phyloP scores from a whole-genome alignment of 1,140 invertebrate genomes.

The Elysia chlorotica region DNA sequence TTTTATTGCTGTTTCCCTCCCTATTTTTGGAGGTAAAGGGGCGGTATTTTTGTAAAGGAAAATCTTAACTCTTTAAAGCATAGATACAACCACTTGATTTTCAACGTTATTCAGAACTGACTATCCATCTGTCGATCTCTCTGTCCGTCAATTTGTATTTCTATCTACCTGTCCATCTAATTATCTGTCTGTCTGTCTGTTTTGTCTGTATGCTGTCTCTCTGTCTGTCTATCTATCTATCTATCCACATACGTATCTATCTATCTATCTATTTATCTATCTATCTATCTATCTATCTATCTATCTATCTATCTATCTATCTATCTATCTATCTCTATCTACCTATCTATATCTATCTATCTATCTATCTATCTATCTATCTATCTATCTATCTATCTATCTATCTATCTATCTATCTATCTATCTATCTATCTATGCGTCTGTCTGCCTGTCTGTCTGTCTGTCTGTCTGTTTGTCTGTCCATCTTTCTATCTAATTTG shows the following conservation, averaged over 20 bases:
- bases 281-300: background rate
- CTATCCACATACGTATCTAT: background rate
- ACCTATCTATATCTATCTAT: conserved; percentile 5
- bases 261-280: background rate
- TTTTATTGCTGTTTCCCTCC: too few species aligned
- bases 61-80: too few species aligned
- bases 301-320: background rate
- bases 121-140: background rate
- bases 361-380: conserved; percentile 12
- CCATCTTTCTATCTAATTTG: too few species aligned
- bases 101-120: too few species aligned
- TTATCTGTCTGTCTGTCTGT: background rate
- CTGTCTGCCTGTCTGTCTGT: background rate
- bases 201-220: background rate
- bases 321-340: conserved; percentile 7
- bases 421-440: conserved; percentile 2
- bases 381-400: conserved; percentile 12
- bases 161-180: background rate
- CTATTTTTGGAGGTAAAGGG: too few species aligned
- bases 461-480: too few species aligned
- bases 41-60: too few species aligned
- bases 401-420: conserved; percentile 12
- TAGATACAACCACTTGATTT: too few species aligned
- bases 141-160: background rate
- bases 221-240: background rate